Conservation (phyloP, 2,113 vertebrate genomes). For the Hemibates koningsi region DNA sequence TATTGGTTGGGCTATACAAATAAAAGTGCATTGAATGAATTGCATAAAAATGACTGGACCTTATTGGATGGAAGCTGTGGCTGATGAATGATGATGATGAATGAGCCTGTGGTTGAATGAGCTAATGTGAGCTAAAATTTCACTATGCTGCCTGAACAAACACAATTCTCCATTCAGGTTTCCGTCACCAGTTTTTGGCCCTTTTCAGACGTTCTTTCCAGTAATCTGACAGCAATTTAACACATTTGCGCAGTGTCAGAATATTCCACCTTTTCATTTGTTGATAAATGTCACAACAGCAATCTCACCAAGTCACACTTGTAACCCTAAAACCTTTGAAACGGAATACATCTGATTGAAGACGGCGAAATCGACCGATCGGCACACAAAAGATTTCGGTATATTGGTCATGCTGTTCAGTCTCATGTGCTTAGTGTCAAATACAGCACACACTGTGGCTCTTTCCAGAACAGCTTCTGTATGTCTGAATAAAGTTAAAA, state of each 20-base stretch:
- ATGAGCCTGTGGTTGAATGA: background rate
- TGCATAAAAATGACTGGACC: background rate
- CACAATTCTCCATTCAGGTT: background rate
- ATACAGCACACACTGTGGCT: background rate
- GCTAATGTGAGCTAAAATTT: background rate
- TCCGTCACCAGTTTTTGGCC: background rate
- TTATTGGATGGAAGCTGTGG: background rate
- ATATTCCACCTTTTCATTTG: background rate
- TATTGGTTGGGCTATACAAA: background rate
- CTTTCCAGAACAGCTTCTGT: background rate
- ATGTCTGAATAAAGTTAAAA: background rate
- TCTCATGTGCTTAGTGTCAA: background rate
- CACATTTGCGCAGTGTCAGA: background rate
- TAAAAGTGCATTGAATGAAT: fast-evolving
- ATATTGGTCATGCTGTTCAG: background rate
- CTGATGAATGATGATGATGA: background rate
- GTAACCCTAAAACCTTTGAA: background rate
- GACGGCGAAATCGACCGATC: background rate
- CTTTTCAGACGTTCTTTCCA: background rate
- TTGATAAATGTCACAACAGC: background rate
- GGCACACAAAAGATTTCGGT: background rate
- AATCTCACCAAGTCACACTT: background rate
- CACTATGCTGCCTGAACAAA: background rate
- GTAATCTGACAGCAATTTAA: background rate
- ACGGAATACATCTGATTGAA: background rate